Base-by-base conservation (phyloP, 37 sponge, comb jelly and placozoan genomes). In the Spongilla lacustris region DNA sequence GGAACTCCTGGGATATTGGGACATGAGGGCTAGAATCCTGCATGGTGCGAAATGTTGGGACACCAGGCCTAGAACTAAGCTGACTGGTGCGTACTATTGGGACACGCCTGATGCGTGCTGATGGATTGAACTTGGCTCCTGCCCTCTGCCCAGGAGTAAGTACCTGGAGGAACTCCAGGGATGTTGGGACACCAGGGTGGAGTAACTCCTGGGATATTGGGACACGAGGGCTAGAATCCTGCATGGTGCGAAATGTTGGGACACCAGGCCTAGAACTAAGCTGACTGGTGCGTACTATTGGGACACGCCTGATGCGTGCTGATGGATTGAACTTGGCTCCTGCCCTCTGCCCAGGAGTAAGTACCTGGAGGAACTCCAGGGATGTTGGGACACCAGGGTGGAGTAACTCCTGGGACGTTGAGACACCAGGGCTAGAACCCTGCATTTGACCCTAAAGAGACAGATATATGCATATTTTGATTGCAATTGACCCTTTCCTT, bases 251-350 rank as follows among this genome's bases (percentile, higher is more conserved):
- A n/a, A n/a, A n/a, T n/a, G n/a, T n/a, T 58, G 58, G 58, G 11
- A 12, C 36, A 77, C 27, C 26, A 36, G 76, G n/a, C n/a, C n/a
- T n/a, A n/a, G n/a, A n/a, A n/a, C n/a, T n/a, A n/a, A n/a, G n/a
- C n/a, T n/a, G n/a, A n/a, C n/a, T n/a, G n/a, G n/a, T n/a, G n/a
- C n/a, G n/a, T n/a, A n/a, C n/a, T n/a, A n/a, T n/a, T n/a, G n/a
- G n/a, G n/a, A n/a, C n/a, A n/a, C n/a, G 91, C 28, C 58, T 88
- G 80, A 88, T 94, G 29, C 95, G 90, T 30, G 87, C 91, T 81
- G 58, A 73, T 6, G 83, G 78, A 31, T 75, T 90, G 80, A 91
- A 88, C 86, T 94, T 94, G 68, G 83, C 66, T 50, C 74, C 73
- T 17, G 68, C 37, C 4, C 30, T 19, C 26, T 12, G 71, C 25